Evolutionary conservation across 1,140 invertebrate species (phyloP), one percentile per base, ranked within the genome.

Genomic region (Musca domestica): DNA sequence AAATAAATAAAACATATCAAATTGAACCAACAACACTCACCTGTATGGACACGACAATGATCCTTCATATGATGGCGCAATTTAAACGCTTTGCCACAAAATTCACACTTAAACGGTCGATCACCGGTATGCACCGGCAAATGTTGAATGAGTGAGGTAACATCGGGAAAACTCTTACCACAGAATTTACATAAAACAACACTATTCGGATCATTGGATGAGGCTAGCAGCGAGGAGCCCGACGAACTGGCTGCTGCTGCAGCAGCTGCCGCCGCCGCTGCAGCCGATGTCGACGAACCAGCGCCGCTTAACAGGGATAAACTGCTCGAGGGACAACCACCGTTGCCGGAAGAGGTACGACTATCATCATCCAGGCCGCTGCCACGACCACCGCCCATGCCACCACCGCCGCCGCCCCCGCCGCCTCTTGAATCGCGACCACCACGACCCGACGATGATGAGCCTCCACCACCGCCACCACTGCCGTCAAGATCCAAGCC

Each of bases 41-140:
- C 94, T 73, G 93, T 95, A 81, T 95, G 93, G 64, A 95, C 93
- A 75, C 92, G 88, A 83, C 92, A 94, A 83, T 95, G 93, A 83
- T 95, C 93, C 83, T 94, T 95, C 93, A 95, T 94, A 84, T 95
- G 93, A 81, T 95, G 92, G 54, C 93, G 86, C 71, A 94, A 83
- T 81, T 95, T 95, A 85, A 95, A 95, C 69, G 92, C 91, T 84
- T 94, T 94, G 67, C 92, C 92, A 82, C 93, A 94, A 85, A 93
- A 93, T 82, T 94, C 92, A 85, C 93, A 95, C 84, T 94, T 94
- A 82, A 94, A 94, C 47, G 92, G 93, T 74, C 92, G 84, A 78
- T 95, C 92, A 67, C 92, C 93, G 63, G 93, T 95, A 82, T 95
- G 94, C 63, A 92, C 91, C 20, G 92, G 92, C 76, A 94, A 85